Evolutionary conservation across 2,888 invertebrate genomes (phyloP).

Genomic region (Hipparchia semele): DNA sequence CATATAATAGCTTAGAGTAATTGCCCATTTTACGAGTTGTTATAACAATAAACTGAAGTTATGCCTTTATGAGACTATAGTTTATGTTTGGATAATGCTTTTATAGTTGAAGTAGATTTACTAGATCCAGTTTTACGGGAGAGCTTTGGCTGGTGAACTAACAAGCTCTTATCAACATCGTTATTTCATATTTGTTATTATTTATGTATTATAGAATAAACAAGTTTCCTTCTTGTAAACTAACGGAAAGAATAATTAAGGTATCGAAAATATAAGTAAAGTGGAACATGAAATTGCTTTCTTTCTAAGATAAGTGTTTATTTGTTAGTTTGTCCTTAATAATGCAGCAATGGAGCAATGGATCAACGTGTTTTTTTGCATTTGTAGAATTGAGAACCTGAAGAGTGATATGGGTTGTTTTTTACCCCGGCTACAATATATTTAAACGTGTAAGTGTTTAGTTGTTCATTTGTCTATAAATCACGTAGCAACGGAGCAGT

Average conservation of each 20-base stretch:
- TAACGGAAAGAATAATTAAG: not conserved
- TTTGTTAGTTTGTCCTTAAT: no score
- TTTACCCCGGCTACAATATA: no score
- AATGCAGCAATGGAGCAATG: no score
- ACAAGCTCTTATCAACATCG: constrained; percentile 18
- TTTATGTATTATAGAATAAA: constrained; percentile 1
- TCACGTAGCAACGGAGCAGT: no score
- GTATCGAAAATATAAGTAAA: not conserved
- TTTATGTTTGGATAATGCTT: constrained; percentile 12
- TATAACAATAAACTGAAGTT: constrained; percentile 22
- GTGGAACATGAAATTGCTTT: no score
- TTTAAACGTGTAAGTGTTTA: no score
- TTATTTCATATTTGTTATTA: not conserved
- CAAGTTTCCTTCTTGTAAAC: not conserved
- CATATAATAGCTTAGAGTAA: not conserved
- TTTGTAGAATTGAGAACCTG: no score
- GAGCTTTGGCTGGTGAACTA: constrained; percentile 5
- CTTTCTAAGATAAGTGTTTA: no score
- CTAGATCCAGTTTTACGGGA: constrained; percentile 2
- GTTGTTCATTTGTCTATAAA: no score
- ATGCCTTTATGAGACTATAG: not conserved
- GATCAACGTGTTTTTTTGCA: no score
- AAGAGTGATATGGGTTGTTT: no score
- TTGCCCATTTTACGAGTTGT: constrained; percentile 20
- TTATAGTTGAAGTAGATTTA: constrained; percentile 20